A percentile compares a stretch with the other conserved stretches of the same genome.
Evolutionary conservation across 2,888 invertebrate genomes (phyloP).

Genomic region (Cephus runcator): DNA sequence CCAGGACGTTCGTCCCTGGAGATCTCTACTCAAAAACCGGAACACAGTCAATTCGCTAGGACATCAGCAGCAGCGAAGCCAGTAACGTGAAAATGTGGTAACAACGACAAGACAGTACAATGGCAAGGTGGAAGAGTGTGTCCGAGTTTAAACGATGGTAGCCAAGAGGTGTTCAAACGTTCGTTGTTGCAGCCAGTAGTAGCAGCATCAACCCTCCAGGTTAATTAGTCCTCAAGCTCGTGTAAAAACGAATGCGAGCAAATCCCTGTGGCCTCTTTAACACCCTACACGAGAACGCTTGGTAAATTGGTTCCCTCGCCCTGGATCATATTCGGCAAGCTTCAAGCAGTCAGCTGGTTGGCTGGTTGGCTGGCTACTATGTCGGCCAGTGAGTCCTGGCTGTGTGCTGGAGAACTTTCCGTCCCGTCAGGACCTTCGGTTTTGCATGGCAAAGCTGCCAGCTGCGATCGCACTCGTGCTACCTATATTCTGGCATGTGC

Average conservation of each 20-base stretch:
- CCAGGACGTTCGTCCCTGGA: not conserved
- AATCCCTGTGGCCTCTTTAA: not conserved
- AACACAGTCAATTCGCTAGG: not conserved
- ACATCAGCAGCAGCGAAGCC: not conserved
- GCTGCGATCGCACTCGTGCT: not conserved
- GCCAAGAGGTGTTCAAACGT: not conserved
- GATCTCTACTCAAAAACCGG: not conserved
- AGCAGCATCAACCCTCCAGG: not conserved
- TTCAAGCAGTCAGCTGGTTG: not conserved
- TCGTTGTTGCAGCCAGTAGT: not conserved
- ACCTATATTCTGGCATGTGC: not conserved
- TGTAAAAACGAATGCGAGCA: slow-evolving; percentile 1
- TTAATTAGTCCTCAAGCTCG: slow-evolving; percentile 2
- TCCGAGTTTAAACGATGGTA: not conserved
- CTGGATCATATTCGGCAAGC: not conserved
- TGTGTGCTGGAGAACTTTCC: not conserved
- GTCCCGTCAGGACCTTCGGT: not conserved
- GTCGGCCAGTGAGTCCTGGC: not conserved
- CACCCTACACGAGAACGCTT: not conserved
- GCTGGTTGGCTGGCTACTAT: not conserved
- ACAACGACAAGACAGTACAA: not conserved
- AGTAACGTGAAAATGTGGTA: not conserved
- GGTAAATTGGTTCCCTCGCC: not conserved
- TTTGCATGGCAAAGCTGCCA: not conserved
- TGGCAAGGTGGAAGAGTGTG: not conserved